Evolutionary conservation across 2,797 vertebrate genomes (phyloP).

Genomic region (Cryptoprocta ferox): DNA sequence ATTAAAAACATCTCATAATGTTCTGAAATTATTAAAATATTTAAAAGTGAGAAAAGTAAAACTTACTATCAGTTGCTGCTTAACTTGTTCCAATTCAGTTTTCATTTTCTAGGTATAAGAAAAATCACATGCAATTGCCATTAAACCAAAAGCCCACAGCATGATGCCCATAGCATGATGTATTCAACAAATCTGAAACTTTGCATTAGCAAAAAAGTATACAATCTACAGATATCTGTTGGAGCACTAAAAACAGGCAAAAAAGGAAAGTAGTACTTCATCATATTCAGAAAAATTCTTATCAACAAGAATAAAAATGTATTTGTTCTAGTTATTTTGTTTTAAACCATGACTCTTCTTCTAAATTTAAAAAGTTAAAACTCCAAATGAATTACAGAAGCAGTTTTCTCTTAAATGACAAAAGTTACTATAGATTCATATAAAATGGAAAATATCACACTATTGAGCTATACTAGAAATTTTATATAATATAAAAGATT

Average conservation of each 20-base stretch:
- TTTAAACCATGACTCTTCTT: slow-evolving; percentile 27
- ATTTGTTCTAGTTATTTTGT: slow-evolving; percentile 33
- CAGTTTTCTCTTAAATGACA: slow-evolving; percentile 40
- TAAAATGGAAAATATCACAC: slow-evolving; percentile 25
- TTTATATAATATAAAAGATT: neutral
- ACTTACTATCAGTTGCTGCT: slow-evolving; percentile 92
- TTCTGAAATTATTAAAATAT: slow-evolving; percentile 34
- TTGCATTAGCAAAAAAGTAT: slow-evolving; percentile 7
- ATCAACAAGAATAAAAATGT: slow-evolving; percentile 30
- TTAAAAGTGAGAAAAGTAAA: neutral
- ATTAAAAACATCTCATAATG: slow-evolving; percentile 49
- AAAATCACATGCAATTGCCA: slow-evolving; percentile 58
- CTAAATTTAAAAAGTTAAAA: slow-evolving; percentile 42
- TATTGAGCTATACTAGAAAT: slow-evolving; percentile 27
- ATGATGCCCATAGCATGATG: neutral
- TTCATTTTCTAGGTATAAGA: slow-evolving; percentile 94
- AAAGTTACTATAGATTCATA: neutral
- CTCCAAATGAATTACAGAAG: slow-evolving; percentile 48
- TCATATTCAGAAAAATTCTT: slow-evolving; percentile 45
- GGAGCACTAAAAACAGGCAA: neutral
- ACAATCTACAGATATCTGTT: slow-evolving; percentile 27
- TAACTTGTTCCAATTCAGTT: slow-evolving; percentile 94
- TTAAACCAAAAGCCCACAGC: slow-evolving; percentile 24
- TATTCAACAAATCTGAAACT: slow-evolving; percentile 44
- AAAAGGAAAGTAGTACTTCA: neutral